Conservation (phyloP, 2,113 vertebrate species). For the Salvator merianae region DNA sequence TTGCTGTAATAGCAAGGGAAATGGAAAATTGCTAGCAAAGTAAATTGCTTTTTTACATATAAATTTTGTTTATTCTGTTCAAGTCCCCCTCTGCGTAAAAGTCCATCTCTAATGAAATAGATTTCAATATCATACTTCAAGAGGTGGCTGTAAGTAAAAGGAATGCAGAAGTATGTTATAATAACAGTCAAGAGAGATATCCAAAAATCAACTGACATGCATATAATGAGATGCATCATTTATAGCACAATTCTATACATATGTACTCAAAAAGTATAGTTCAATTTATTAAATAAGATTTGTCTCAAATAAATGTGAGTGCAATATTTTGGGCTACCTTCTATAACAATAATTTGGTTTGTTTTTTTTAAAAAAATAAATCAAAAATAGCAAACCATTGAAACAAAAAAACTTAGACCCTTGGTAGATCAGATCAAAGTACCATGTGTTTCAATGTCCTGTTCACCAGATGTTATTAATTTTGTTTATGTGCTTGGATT, state of each 20-base stretch:
- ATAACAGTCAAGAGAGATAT: neutral
- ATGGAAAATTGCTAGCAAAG: slow-evolving; percentile 17
- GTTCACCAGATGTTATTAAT: no score
- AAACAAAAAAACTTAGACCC: no score
- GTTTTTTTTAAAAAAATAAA: no score
- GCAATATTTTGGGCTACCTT: neutral
- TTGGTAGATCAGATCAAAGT: no score
- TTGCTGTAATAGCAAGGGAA: slow-evolving; percentile 29
- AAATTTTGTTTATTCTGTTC: slow-evolving; percentile 12
- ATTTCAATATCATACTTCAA: slow-evolving; percentile 31
- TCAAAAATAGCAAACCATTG: no score
- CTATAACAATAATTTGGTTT: no score
- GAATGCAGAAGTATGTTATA: slow-evolving; percentile 11
- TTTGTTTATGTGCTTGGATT: no score
- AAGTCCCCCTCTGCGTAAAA: slow-evolving; percentile 11
- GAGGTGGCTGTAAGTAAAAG: slow-evolving; percentile 12
- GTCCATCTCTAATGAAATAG: slow-evolving; percentile 17
- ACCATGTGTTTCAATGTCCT: no score
- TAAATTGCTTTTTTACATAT: slow-evolving; percentile 31
- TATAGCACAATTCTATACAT: neutral
- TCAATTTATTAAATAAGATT: neutral
- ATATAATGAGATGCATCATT: neutral
- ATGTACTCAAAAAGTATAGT: neutral
- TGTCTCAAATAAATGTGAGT: neutral
- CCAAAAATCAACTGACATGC: neutral